Evolutionary conservation across 2,797 vertebrate species (phyloP).

Genomic region (Artibeus lituratus): DNA sequence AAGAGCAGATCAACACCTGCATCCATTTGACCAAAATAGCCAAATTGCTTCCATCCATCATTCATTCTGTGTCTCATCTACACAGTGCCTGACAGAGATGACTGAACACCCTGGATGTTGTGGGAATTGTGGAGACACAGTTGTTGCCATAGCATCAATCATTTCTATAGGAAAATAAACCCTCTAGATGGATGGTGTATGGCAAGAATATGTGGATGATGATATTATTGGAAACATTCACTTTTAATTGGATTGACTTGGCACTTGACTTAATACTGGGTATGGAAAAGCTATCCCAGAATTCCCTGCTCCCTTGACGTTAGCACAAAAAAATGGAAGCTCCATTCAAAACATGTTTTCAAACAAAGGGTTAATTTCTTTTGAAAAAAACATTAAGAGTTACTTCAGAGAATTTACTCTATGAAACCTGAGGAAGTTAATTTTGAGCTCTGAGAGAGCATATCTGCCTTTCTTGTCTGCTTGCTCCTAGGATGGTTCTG

Average conservation of each 20-base stretch:
- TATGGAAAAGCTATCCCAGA: background rate
- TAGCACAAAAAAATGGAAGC: background rate
- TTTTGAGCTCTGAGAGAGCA: slow-evolving; percentile 4
- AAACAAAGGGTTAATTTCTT: background rate
- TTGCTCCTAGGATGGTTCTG: background rate
- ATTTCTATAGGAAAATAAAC: background rate
- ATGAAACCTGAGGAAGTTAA: background rate
- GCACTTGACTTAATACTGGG: background rate
- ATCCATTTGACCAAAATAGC: background rate
- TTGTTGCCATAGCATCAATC: background rate
- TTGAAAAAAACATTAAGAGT: background rate
- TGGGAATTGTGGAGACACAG: background rate
- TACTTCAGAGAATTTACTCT: background rate
- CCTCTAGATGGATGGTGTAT: background rate
- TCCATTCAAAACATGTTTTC: background rate
- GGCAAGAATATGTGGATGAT: background rate
- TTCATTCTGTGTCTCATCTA: background rate
- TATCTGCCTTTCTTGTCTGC: background rate
- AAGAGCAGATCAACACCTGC: background rate
- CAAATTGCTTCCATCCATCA: background rate
- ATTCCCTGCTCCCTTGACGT: background rate
- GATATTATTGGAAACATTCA: background rate
- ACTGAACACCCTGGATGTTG: background rate
- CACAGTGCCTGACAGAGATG: background rate
- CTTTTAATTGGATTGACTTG: background rate